These are phyloP conservation scores for Pocota personata DNA, from an alignment of 2,888 invertebrate genomes.

Conservation along the genomic window DNA sequence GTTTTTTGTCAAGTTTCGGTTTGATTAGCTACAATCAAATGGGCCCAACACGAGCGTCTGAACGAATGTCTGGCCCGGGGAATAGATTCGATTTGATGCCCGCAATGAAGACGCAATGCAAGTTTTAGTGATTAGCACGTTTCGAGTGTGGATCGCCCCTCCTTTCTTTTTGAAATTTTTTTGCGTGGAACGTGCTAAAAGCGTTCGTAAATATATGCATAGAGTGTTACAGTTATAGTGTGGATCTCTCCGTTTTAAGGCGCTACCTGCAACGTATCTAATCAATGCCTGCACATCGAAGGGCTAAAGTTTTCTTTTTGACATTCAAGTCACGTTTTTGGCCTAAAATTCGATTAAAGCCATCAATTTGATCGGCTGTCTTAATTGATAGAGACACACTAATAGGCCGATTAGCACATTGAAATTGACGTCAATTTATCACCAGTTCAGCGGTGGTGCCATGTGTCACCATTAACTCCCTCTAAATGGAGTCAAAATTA, in stretches of 20 bases:
- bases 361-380: constrained; percentile 13
- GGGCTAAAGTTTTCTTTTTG: not conserved
- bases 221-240: not conserved
- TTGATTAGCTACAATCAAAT: constrained; percentile 42
- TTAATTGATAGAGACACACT: constrained; percentile 32
- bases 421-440: constrained; percentile 39
- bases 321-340: constrained; percentile 16
- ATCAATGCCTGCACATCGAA: not conserved
- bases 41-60: constrained; percentile 53
- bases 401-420: constrained; percentile 26
- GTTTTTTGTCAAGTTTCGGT: constrained; percentile 45
- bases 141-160: constrained; percentile 11
- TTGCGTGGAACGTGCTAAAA: constrained; percentile 47
- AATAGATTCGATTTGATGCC: not conserved
- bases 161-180: not conserved
- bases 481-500: not conserved
- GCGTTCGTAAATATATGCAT: constrained; percentile 18
- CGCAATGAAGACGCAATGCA: constrained; percentile 28
- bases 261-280: not conserved
- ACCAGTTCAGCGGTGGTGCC: constrained; percentile 10
- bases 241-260: not conserved
- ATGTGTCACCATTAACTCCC: not conserved
- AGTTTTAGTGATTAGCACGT: constrained; percentile 60
- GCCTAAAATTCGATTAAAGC: constrained; percentile 10
- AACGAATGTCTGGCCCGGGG: constrained; percentile 7